phyloP scores from a whole-genome alignment of 2,888 invertebrate species.

The Pterostichus madidus region DNA sequence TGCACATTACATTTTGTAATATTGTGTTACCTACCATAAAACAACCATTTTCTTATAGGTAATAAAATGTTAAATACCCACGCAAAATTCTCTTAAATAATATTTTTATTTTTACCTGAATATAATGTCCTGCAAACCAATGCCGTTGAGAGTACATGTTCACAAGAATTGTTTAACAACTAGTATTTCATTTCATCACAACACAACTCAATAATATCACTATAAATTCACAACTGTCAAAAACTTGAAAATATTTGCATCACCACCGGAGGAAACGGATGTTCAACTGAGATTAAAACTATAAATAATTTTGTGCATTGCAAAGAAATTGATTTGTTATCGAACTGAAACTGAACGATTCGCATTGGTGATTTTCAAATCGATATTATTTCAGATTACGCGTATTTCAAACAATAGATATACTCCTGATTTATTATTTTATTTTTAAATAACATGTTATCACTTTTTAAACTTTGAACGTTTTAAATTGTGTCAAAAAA shows the following conservation, averaged over 20 bases:
- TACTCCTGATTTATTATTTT: background rate
- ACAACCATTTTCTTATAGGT: no score
- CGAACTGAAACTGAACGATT: background rate
- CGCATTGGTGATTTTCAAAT: background rate
- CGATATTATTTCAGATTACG: background rate
- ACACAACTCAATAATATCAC: slow-evolving; percentile 5
- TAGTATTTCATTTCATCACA: background rate
- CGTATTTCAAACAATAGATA: background rate
- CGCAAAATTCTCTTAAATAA: background rate
- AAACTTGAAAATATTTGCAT: slow-evolving; percentile 10
- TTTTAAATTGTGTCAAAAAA: background rate
- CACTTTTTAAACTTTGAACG: background rate
- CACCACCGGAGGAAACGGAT: background rate
- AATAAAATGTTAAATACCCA: no score
- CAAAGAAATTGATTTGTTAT: slow-evolving; percentile 12
- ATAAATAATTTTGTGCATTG: slow-evolving; percentile 2
- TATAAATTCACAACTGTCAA: slow-evolving; percentile 27
- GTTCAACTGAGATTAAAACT: slow-evolving; percentile 5
- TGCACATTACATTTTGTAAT: no score
- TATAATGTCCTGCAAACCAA: slow-evolving; percentile 43
- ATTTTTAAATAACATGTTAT: background rate
- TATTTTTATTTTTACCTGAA: slow-evolving; percentile 52
- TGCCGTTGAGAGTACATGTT: slow-evolving; percentile 58
- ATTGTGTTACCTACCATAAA: no score
- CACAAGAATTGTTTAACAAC: background rate